Percentiles rank a stretch among this genome's conserved stretches.
These are phyloP conservation scores for Pionites leucogaster DNA, from an alignment of 2,113 vertebrate genomes.

Conservation along the genomic window DNA sequence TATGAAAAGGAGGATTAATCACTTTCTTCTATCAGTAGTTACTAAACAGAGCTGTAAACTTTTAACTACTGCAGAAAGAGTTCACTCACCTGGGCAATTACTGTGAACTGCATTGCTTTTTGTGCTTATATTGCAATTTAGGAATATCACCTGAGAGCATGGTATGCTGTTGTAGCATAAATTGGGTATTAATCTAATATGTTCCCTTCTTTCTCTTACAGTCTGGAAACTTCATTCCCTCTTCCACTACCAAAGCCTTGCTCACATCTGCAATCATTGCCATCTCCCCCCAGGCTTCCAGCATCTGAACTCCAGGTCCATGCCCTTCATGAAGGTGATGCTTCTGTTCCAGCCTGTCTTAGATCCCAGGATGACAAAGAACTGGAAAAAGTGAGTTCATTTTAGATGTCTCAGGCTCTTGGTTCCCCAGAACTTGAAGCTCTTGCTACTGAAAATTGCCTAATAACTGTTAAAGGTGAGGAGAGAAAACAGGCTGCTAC, in stretches of 20 bases:
- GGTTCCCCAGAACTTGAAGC: not conserved
- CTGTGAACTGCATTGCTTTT: not conserved
- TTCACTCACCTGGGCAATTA: not conserved
- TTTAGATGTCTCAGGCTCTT: not conserved
- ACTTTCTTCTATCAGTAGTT: not conserved
- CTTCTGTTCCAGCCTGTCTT: conserved; percentile 37
- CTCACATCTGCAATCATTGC: conserved; percentile 35
- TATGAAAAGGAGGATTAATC: not conserved
- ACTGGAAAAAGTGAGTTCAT: conserved; percentile 70
- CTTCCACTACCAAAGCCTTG: conserved; percentile 60
- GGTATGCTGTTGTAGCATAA: not conserved
- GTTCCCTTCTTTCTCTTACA: not conserved
- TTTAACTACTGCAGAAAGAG: not conserved
- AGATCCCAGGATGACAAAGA: conserved; percentile 42
- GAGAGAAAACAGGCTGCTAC: not conserved
- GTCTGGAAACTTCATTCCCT: conserved; percentile 58
- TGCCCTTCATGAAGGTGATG: conserved; percentile 45
- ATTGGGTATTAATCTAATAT: not conserved
- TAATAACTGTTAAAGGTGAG: not conserved
- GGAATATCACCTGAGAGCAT: not conserved
- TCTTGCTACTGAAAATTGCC: not conserved
- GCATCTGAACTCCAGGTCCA: conserved; percentile 45
- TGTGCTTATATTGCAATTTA: not conserved
- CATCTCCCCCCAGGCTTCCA: conserved; percentile 37
- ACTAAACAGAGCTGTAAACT: not conserved